Evolutionary conservation across 2,113 vertebrate genomes (phyloP), one percentile per base, ranked within the genome.

Genomic region (Lepisosteus osseus): DNA sequence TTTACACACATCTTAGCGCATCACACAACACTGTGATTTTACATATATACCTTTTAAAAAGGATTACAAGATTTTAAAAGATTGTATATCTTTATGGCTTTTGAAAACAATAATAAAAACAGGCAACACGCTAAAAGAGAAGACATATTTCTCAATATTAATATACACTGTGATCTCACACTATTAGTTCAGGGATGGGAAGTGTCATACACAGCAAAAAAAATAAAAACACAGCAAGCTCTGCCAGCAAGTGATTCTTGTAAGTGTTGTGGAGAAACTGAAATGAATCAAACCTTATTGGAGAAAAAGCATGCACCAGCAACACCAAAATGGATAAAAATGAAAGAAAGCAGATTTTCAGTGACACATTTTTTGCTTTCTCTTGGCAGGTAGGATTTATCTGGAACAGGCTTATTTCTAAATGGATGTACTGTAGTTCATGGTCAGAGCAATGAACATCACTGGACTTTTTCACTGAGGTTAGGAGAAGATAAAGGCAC

Each of bases 271-370:
- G 62, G 82, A 61, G 79, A 29, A 54, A 79, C 76, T 82, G 79
- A 82, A 73, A 79, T 77, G 77, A 85, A 85, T 83, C 73, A 79
- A 83, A n/a, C 57, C 69, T 67, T 73, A 72, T 63, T 63, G 54
- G 13, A 71, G 67, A 63, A 69, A 76, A 71, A 47, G 8, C 17
- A 7, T 45, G 65, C 45, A 15, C 17, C 64, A 75, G 61, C 43
- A 63, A n/a, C 57, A 65, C 0, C 17, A n/a, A 67, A 44, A 29
- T 40, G 78, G 77, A 78, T 74, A 83, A 64, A 72, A 45, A 61
- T 79, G 86, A 87, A 80, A 85, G 78, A 77, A 85, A 85, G 84
- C 80, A 87, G 78, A 77, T 84, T 85, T 76, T 86, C 3, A 11
- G 69, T 79, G 76, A 80, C 77, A 84, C 7, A 68, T 82, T 88